Percentiles rank a stretch among this genome's conserved stretches.
These are phyloP conservation scores for Balanococcus diminutus DNA, from an alignment of 2,888 invertebrate genomes.

Conservation along the genomic window DNA sequence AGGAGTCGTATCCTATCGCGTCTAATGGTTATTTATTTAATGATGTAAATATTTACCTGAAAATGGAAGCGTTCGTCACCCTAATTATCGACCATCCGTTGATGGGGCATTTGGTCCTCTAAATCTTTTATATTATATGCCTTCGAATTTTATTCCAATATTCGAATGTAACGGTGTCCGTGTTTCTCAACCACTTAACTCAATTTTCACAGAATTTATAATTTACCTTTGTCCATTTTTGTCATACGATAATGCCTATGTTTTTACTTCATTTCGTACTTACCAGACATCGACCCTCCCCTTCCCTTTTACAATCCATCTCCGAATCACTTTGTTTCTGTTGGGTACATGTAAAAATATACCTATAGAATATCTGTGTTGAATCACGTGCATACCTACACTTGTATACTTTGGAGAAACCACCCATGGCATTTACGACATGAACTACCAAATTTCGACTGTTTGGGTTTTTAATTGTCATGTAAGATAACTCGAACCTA, in stretches of 20 bases:
- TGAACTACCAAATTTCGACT: background rate
- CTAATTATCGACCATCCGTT: background rate
- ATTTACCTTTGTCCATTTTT: background rate
- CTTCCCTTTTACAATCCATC: background rate
- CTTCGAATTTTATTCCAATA: conserved; percentile 39
- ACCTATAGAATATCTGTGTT: too few relatives aligned
- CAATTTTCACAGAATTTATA: conserved; percentile 43
- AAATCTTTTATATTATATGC: background rate
- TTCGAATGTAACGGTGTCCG: conserved; percentile 42
- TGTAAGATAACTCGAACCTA: too few relatives aligned
- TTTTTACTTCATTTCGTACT: too few relatives aligned
- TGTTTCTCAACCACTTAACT: conserved; percentile 40
- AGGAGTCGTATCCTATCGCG: conserved; percentile 44
- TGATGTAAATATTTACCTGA: conserved; percentile 46
- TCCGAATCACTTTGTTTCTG: background rate
- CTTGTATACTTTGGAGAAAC: background rate
- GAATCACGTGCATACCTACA: too few relatives aligned
- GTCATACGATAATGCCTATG: too few relatives aligned
- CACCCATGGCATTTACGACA: background rate
- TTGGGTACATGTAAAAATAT: background rate
- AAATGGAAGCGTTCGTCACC: conserved; percentile 10
- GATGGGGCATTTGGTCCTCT: background rate
- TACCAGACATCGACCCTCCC: too few relatives aligned
- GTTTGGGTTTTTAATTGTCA: background rate
- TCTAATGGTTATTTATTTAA: conserved; percentile 47